Base-by-base conservation (phyloP, 2,888 invertebrate species). In the Acleris sparsana region DNA sequence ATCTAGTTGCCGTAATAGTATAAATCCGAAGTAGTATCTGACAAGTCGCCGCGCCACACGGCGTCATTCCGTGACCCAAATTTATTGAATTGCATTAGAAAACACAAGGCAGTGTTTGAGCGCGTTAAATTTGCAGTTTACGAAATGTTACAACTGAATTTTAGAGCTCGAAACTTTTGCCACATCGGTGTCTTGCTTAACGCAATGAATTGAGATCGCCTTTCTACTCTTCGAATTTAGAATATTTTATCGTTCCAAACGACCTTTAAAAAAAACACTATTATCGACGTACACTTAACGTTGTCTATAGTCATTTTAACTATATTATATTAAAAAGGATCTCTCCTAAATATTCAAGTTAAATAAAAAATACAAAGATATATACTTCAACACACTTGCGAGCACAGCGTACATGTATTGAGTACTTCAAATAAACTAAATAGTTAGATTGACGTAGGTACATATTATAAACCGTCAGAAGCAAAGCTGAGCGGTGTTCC, bases 111-210 rank as follows among this genome's bases (percentile, higher is more conserved):
- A 85, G 86, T 81, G 83, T 85, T 83, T 86, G 83, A 84, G 85
- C 85, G 88, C 85, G 86, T 87, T 88, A 86, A 88, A 88, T 89
- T 90, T 85, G 86, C 86, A 84, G 89, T 90, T 92, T 90, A 89
- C 92, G 88, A 92, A 92, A 91, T 85, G 85, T 86, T 88, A 87
- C 85, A 86, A 87, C 86, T 88, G 84, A 90, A 90, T 91, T 90
- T 89, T 86, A 86, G 87, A 88, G 84, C 86, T 86, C 78, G 73
- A 72, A 80, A 84, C 74, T 81, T 85, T 91, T 89, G 86, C 90
- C 81, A 82, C 88, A 89, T 80, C 73, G 82, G 77, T 77, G 73
- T 83, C 82, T 90, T 91, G 83, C 91, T 83, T 84, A 89, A 91
- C 83, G 75, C 78, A 75, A 82, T 84, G 84, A 80, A 84, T 84